Conservation (phyloP, 2,113 vertebrate species). For the Colossoma macropomum region DNA sequence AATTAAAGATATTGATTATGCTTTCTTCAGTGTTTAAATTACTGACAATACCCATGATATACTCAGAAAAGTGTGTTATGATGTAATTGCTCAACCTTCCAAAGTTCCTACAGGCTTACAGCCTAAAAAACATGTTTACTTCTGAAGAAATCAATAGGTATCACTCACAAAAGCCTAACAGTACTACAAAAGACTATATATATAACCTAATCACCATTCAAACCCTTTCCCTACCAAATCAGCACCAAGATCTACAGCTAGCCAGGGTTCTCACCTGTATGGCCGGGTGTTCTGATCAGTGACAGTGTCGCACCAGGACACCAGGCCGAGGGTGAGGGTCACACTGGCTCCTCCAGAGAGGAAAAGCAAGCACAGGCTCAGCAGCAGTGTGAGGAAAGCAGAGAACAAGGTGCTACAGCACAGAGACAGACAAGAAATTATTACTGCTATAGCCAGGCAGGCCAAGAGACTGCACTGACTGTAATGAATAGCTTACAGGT, state of each 20-base stretch:
- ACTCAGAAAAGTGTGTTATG: no score
- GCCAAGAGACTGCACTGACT: no score
- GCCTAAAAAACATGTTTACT: not conserved
- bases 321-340: slow-evolving; percentile 75
- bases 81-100: no score
- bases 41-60: no score
- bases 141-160: not conserved
- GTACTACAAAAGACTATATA: not conserved
- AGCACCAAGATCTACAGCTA: not conserved
- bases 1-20: no score
- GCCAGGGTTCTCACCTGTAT: slow-evolving; percentile 67
- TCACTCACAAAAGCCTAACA: not conserved
- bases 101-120: no score
- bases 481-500: no score
- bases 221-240: not conserved
- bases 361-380: slow-evolving; percentile 78
- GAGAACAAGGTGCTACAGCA: slow-evolving; percentile 79
- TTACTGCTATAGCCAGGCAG: no score
- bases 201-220: not conserved
- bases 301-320: slow-evolving; percentile 79
- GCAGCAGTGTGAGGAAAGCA: slow-evolving; percentile 77
- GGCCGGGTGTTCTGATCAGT: slow-evolving; percentile 70
- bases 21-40: no score
- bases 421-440: not conserved
- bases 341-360: slow-evolving; percentile 77